Conservation (phyloP, 2,888 invertebrate genomes). For the Ophion ventricosus region DNA sequence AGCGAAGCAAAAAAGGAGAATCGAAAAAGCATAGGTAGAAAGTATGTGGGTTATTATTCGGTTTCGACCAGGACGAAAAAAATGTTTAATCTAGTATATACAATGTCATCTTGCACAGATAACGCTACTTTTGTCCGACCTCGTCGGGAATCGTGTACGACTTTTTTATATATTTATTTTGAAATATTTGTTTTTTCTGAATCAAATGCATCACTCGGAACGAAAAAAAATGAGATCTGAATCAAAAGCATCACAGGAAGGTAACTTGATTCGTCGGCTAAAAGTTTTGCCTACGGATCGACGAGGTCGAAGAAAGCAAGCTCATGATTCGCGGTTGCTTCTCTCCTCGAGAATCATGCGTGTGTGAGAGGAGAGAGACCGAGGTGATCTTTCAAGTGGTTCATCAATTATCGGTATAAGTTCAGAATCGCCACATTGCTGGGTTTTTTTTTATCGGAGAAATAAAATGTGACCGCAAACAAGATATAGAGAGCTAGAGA, state of each 20-base stretch:
- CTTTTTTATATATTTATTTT: background rate
- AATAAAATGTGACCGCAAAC: conserved; percentile 16
- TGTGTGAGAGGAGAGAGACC: background rate
- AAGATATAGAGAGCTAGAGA: background rate
- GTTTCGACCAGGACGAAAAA: background rate
- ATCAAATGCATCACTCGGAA: conserved; percentile 10
- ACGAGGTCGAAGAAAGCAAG: conserved; percentile 32
- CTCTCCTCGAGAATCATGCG: background rate
- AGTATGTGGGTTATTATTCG: background rate
- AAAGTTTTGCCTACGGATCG: conserved; percentile 40
- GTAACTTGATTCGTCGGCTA: conserved; percentile 9
- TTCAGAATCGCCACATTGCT: no score
- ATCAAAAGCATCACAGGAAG: conserved; percentile 23
- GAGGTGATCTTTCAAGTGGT: conserved; percentile 6
- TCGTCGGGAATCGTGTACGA: conserved; percentile 32
- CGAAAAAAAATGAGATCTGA: conserved; percentile 15
- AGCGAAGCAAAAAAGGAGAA: conserved; percentile 11
- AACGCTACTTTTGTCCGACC: background rate
- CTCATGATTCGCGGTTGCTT: conserved; percentile 11
- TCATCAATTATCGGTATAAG: conserved; percentile 24
- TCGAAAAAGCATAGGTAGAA: background rate
- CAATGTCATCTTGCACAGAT: conserved; percentile 15
- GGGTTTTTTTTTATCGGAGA: conserved; percentile 26
- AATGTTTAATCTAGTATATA: background rate
- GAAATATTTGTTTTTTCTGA: conserved; percentile 6